Base-by-base conservation (phyloP, 64 coral and sea anemone species). In the Montipora efflorescens region DNA sequence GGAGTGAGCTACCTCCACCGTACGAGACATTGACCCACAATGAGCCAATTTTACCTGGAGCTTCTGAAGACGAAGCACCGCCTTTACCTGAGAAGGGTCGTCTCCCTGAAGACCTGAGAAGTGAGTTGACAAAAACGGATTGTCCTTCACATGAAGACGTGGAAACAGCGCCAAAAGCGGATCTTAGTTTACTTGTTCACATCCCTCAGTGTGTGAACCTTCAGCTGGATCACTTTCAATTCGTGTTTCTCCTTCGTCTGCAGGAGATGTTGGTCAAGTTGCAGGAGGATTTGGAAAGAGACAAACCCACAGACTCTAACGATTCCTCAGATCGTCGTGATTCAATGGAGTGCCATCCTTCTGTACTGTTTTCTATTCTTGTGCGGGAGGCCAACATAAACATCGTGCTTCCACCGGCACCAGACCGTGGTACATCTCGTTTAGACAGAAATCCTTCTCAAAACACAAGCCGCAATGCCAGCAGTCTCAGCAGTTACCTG, bases 141-240 rank as follows among this genome's bases (percentile, higher is more conserved):
- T 82, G 58, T 12, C 49, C 80, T 18, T 73, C 79, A 48, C 5
- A 78, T 19, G 75, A 92, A 36, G 74, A 90, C 22, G 48, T 48
- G 12, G 69, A 84, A 59, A 81, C 64, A 23, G 84, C 44, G 16
- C 57, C 89, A 2, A 61, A 79, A 21, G 95, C 95, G 18, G 89
- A 97, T 72, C 64, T 99, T 84, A 96, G 92, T 52, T 67, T 93
- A 57, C 86, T 99, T 0, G 25, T 95, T 13, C 57, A 93, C 8
- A 83, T 99, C 69, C 92, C 95, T 21, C 75, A 90, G 1, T 76
- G 70, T 59, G 82, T 94, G 4, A 61, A 68, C 4, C 58, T 99
- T 69, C 92, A 94, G 67, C 86, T 99, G n/a, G 98, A 99, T 79
- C 98, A 99, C 53, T 99, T 96, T 82, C 98, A 99, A 46, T 95